phyloP scores from a whole-genome alignment of 2,113 vertebrate species.

The Anseranas semipalmata region DNA sequence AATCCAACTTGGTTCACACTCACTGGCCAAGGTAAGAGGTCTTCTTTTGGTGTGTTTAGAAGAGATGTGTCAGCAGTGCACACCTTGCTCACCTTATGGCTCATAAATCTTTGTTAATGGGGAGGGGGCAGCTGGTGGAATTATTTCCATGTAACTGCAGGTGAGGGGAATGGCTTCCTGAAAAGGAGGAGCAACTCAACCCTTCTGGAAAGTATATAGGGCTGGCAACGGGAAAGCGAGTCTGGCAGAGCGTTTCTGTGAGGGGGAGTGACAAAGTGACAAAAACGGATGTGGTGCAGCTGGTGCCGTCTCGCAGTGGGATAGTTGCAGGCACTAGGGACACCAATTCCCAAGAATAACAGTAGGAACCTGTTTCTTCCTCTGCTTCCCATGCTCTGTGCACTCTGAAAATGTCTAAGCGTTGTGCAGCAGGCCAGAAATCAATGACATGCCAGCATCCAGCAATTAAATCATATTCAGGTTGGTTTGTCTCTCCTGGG shows the following conservation, averaged over 20 bases:
- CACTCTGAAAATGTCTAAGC: neutral
- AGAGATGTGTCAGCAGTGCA: neutral
- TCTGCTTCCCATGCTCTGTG: neutral
- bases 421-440: neutral
- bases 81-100: neutral
- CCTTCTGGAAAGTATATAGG: neutral
- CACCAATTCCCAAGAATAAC: neutral
- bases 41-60: neutral
- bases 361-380: neutral
- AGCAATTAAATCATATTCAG: neutral
- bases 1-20: neutral
- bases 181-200: neutral
- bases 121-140: neutral
- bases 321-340: slow-evolving; percentile 21
- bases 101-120: neutral
- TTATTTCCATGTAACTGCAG: neutral
- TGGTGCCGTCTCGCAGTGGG: slow-evolving; percentile 24
- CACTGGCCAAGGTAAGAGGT: neutral
- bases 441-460: neutral
- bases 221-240: neutral
- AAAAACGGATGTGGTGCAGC: slow-evolving; percentile 37
- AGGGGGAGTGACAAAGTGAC: slow-evolving; percentile 45
- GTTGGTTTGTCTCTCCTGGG: neutral
- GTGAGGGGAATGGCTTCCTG: neutral
- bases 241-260: slow-evolving; percentile 26